Evolutionary conservation across 1,140 invertebrate genomes (phyloP), one percentile per base, ranked within the genome.

Genomic region (Sitophilus oryzae): DNA sequence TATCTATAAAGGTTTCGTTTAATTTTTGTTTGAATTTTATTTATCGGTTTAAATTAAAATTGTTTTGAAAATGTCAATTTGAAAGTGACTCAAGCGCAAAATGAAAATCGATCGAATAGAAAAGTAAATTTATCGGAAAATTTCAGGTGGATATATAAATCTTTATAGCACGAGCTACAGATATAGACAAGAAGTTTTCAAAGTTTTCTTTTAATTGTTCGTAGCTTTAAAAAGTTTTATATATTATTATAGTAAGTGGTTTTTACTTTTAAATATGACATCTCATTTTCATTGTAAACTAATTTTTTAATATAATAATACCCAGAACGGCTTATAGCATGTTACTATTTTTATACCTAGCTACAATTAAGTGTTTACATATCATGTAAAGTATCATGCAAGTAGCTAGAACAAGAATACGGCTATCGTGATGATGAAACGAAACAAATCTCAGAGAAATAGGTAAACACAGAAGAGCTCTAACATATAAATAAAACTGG

Each of bases 381-480:
- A 20, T 54, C 52, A 54, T 54, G 43, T 54, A 47, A 54, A 54
- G 41, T 54, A 46, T 46, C 35, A 16, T 47, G 34, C 14, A 19
- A n/a, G 43, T 54, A 54, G 47, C n/a, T 54, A 14, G 52, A 19
- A 41, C 40, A 54, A n/a, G n/a, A n/a, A n/a, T n/a, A n/a, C n/a
- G n/a, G n/a, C n/a, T 47, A 54, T 46, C 52, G 52, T 46, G 52
- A 46, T 53, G 41, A 22, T 38, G 37, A 40, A 45, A n/a, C 21
- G 9, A 42, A 52, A 35, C n/a, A n/a, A n/a, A n/a, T n/a, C n/a
- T n/a, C n/a, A n/a, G n/a, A n/a, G n/a, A n/a, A n/a, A n/a, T n/a
- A n/a, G n/a, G n/a, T n/a, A n/a, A n/a, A n/a, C n/a, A n/a, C n/a
- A n/a, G n/a, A n/a, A n/a, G n/a, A n/a, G n/a, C n/a, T n/a, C n/a